Conservation (phyloP, 2,113 vertebrate genomes). For the Odontophorus gujanensis region DNA sequence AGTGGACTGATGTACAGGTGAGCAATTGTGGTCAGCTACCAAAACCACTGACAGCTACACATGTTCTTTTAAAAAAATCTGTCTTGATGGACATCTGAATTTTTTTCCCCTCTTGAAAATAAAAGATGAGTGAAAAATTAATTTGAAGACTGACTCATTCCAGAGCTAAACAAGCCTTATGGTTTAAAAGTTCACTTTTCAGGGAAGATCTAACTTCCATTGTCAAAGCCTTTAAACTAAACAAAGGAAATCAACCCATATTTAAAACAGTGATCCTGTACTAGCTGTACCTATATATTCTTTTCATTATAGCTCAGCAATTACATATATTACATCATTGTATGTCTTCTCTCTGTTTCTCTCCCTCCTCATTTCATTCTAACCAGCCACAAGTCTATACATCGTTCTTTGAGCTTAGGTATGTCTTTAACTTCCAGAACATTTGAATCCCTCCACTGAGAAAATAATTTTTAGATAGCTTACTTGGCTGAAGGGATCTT, state of each 20-base stretch:
- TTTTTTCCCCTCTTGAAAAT: not conserved
- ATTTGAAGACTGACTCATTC: not conserved
- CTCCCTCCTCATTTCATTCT: not conserved
- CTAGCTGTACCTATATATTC: not conserved
- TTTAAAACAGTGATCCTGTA: not conserved
- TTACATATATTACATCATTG: not conserved
- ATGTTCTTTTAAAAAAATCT: not conserved
- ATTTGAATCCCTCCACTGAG: not conserved
- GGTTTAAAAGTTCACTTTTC: not conserved
- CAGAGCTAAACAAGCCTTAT: not conserved
- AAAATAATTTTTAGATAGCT: not conserved
- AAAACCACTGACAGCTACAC: not conserved
- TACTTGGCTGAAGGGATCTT: not conserved
- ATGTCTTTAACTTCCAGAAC: not conserved
- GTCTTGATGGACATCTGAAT: accelerated
- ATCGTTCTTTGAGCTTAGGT: not conserved
- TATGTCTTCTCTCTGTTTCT: not conserved
- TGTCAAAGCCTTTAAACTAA: not conserved
- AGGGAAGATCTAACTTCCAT: not conserved
- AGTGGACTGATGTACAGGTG: not conserved
- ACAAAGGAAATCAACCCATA: not conserved
- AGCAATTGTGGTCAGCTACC: not conserved
- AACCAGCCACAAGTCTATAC: not conserved
- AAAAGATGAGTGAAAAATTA: not conserved
- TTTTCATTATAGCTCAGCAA: not conserved